Percentiles rank a stretch among this genome's conserved stretches.
These are phyloP conservation scores for Tetramorium alpestre DNA, from an alignment of 1,140 invertebrate genomes.

Conservation along the genomic window DNA sequence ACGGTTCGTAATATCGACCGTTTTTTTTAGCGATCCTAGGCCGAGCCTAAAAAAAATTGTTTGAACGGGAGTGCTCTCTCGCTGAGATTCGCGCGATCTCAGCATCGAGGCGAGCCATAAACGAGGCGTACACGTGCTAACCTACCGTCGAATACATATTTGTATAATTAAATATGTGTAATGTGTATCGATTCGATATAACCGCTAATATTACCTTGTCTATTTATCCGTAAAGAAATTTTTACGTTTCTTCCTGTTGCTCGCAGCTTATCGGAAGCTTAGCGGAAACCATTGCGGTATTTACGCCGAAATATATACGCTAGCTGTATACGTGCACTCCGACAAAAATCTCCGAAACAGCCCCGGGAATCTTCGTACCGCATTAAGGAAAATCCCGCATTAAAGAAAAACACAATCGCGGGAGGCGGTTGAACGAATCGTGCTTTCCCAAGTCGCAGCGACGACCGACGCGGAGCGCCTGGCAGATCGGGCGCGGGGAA, in stretches of 20 bases:
- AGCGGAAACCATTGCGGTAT: not conserved
- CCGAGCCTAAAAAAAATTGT: conserved; percentile 48
- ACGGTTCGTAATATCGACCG: not conserved
- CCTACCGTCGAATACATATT: not conserved
- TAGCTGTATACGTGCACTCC: not conserved
- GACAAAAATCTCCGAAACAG: not conserved
- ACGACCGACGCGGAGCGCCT: not conserved
- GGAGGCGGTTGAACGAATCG: not conserved
- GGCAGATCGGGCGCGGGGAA: not conserved
- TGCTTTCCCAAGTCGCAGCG: not conserved
- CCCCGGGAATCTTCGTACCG: not conserved
- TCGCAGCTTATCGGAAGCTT: not conserved
- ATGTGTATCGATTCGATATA: not conserved
- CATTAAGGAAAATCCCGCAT: not conserved
- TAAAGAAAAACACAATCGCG: not conserved
- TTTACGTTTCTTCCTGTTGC: not conserved
- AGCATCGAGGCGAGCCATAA: not conserved
- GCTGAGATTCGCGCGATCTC: not conserved
- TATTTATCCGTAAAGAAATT: not conserved
- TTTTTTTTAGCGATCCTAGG: conserved; percentile 29
- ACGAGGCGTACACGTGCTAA: not conserved
- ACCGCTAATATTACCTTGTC: not conserved
- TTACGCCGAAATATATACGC: not conserved
- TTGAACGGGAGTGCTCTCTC: conserved; percentile 33
- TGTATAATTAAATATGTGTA: not conserved